Evolutionary conservation across 1,140 invertebrate species (phyloP).

Genomic region (Calliopsis andreniformis): DNA sequence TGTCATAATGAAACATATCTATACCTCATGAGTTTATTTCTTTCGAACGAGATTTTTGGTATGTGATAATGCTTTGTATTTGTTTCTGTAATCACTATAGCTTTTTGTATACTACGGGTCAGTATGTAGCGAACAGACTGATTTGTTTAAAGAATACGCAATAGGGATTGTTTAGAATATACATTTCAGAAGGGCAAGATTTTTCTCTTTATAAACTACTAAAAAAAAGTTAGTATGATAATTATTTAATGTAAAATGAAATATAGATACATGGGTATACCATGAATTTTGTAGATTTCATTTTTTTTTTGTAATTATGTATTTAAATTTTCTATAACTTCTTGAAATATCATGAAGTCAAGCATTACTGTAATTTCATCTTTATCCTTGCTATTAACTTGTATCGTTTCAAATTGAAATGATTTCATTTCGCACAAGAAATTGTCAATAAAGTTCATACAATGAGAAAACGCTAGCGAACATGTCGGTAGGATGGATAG

Average conservation of each 20-base stretch:
- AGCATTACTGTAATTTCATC: conserved; percentile 25
- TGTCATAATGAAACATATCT: conserved; percentile 47
- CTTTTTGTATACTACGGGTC: conserved; percentile 17
- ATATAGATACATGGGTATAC: conserved; percentile 31
- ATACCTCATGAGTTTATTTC: conserved; percentile 24
- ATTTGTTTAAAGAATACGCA: conserved; percentile 22
- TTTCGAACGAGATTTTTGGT: conserved; percentile 23
- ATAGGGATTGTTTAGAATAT: conserved; percentile 36
- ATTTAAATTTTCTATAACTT: conserved; percentile 27
- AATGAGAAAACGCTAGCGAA: conserved; percentile 8
- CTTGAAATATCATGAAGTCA: neutral
- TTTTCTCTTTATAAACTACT: conserved; percentile 26
- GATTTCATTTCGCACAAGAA: conserved; percentile 41
- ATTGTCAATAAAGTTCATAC: conserved; percentile 30
- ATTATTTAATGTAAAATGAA: conserved; percentile 45
- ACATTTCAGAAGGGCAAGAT: conserved; percentile 15
- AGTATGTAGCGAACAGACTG: conserved; percentile 28
- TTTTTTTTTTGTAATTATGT: conserved; percentile 41
- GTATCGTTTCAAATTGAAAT: conserved; percentile 35
- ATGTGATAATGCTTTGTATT: conserved; percentile 39
- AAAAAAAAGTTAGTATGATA: conserved; percentile 5
- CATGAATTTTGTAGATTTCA: conserved; percentile 28
- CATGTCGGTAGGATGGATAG: neutral
- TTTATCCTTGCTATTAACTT: conserved; percentile 25
- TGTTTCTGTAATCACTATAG: conserved; percentile 16